Evolutionary conservation across 2,797 vertebrate genomes (phyloP).

Genomic region (Borostomias antarcticus): DNA sequence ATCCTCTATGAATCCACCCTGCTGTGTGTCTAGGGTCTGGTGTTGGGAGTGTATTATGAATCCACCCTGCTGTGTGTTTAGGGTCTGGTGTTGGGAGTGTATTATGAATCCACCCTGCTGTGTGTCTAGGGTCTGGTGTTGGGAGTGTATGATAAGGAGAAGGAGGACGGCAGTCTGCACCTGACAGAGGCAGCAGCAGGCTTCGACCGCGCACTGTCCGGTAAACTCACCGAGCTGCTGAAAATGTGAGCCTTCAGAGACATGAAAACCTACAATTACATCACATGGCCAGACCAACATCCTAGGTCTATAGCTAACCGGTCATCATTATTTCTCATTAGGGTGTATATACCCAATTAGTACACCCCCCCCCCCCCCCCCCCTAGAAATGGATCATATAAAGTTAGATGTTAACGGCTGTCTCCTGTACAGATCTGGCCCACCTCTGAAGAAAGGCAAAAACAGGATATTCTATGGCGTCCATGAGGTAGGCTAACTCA

Average conservation of each 20-base stretch:
- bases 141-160: conserved; percentile 84
- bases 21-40: too few species aligned
- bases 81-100: too few species aligned
- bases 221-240: conserved; percentile 87
- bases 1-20: too few species aligned
- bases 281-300: background rate
- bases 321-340: too few species aligned
- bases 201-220: conserved; percentile 83
- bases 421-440: conserved; percentile 83
- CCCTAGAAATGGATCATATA: background rate
- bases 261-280: background rate
- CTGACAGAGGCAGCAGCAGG: conserved; percentile 84
- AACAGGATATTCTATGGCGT: conserved; percentile 89
- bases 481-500: conserved; percentile 93
- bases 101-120: background rate
- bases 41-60: too few species aligned
- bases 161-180: conserved; percentile 66
- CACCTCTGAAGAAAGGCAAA: conserved; percentile 90
- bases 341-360: too few species aligned
- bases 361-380: too few species aligned
- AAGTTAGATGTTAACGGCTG: background rate
- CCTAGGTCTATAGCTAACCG: background rate
- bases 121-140: conserved; percentile 86
- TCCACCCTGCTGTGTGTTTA: too few species aligned
- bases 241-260: conserved; percentile 77